phyloP scores from a whole-genome alignment of 2,888 invertebrate genomes.

The Serrognathus titanus region DNA sequence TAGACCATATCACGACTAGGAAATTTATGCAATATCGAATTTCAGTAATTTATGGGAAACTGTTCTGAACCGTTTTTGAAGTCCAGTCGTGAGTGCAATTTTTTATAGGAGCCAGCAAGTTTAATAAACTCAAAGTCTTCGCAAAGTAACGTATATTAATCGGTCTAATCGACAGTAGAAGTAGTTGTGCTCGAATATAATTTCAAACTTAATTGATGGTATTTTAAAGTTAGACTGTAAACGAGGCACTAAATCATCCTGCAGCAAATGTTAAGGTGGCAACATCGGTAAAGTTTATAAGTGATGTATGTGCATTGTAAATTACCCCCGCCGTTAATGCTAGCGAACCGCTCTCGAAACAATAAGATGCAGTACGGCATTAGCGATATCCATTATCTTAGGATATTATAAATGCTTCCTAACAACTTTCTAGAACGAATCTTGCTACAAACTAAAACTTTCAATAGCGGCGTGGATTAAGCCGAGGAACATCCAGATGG shows the following conservation, averaged over 20 bases:
- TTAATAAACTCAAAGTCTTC: slow-evolving; percentile 8
- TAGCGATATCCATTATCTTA: slow-evolving; percentile 36
- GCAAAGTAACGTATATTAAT: slow-evolving; percentile 7
- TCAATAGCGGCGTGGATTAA: slow-evolving; percentile 31
- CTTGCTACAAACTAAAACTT: slow-evolving; percentile 34
- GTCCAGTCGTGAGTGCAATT: not conserved
- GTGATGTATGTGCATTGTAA: slow-evolving; percentile 41
- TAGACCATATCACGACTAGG: no score
- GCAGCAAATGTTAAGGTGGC: slow-evolving; percentile 36
- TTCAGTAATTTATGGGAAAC: no score
- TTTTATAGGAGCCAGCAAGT: not conserved
- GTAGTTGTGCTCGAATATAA: slow-evolving; percentile 19
- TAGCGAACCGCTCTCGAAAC: slow-evolving; percentile 28
- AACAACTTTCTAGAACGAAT: slow-evolving; percentile 32
- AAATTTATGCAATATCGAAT: no score
- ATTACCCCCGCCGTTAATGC: slow-evolving; percentile 34
- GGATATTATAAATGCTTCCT: slow-evolving; percentile 34
- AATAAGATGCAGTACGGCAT: slow-evolving; percentile 35
- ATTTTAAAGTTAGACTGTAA: slow-evolving; percentile 35
- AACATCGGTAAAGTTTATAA: slow-evolving; percentile 38
- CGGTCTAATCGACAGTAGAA: slow-evolving; percentile 6
- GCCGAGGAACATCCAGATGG: slow-evolving; percentile 33
- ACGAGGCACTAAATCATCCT: slow-evolving; percentile 35
- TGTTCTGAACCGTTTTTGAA: no score
- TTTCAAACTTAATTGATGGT: slow-evolving; percentile 35